Evolutionary conservation across 1,140 invertebrate genomes (phyloP), one percentile per base, ranked within the genome.

Genomic region (Phthorimaea operculella): DNA sequence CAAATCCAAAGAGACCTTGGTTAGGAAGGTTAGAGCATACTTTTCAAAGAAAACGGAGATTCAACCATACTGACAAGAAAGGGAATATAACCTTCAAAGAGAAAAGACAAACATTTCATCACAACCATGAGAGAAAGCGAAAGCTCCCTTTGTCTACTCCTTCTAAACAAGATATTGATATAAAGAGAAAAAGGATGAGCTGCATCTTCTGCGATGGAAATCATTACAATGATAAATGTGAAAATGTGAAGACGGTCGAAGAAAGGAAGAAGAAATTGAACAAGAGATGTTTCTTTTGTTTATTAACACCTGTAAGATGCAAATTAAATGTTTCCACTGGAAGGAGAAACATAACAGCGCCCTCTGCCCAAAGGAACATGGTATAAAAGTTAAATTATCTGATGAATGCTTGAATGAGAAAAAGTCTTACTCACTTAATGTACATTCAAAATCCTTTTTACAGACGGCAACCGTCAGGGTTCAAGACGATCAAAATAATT

Each of bases 381-480:
- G n/a, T n/a, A n/a, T n/a, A n/a, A n/a, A n/a, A n/a, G n/a, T n/a
- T n/a, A n/a, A n/a, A n/a, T n/a, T 45, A 15, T n/a, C 44, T 14
- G 11, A 34, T n/a, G 33, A 34, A 34, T 34, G 33, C n/a, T n/a
- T n/a, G n/a, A n/a, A 34, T n/a, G 42, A 45, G 4, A 45, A 10
- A 45, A 45, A 8, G 8, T 45, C 10, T 15, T 8, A 14, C 14
- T 45, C 47, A 16, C 15, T 33, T 9, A 7, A 12, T 47, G 48
- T 49, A 12, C 16, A 33, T 8, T 7, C 11, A 0, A 48, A 16
- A 12, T 9, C 44, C 8, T 14, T 58, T 21, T 42, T 58, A 36
- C 51, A 52, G 39, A 58, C 56, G 4, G 56, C 56, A 11, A 45
- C 45, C n/a, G n/a, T n/a, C n/a, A n/a, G n/a, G n/a, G n/a, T n/a